Base-by-base conservation (phyloP, 2,888 invertebrate genomes). In the Cephus pygmeus region DNA sequence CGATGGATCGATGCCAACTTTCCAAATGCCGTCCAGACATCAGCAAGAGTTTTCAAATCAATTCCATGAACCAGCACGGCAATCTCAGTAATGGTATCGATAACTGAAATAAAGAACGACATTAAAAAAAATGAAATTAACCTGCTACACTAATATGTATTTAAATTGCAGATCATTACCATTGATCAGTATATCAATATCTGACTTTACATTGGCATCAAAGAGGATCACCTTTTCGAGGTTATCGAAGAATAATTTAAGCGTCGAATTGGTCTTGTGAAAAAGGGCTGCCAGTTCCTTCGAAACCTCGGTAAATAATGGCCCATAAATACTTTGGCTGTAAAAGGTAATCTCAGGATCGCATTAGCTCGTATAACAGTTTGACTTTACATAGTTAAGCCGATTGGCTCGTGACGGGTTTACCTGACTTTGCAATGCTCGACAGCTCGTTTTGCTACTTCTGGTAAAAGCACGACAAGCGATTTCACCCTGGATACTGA, bases 361-460 rank as follows among this genome's bases (percentile, higher is more conserved):
- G 56, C 15, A 56, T 56, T 23, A 56, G 23, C 56, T 56, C 56
- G 56, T 23, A 56, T 56, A 56, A 56, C 56, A 23, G 23, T 56
- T 56, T 23, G 56, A 56, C 56, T 56, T 23, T 56, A 15, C 56
- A 23, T 23, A 23, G 56, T 56, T 56, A 23, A 56, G 23, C 56
- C 23, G 56, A 56, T 56, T 56, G 56, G 15, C 56, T 56, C 56
- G 23, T 56, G 56, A 56, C 56, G 56, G 56, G 56, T 23, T 73
- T 68, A 89, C 88, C 90, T 90, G 40, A 69, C 80, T 85, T 87
- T 89, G 79, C 90, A 90, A 75, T 90, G 88, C 69, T 81, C 80
- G 34, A 89, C 85, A 34, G 85, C 77, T 69, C 82, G 77, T 79
- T 83, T 82, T 11, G 88, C 79, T 11, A 87, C 81, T 73, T 81